These are phyloP conservation scores for Nettapus auritus DNA, from an alignment of 2,113 vertebrate species.

Conservation along the genomic window DNA sequence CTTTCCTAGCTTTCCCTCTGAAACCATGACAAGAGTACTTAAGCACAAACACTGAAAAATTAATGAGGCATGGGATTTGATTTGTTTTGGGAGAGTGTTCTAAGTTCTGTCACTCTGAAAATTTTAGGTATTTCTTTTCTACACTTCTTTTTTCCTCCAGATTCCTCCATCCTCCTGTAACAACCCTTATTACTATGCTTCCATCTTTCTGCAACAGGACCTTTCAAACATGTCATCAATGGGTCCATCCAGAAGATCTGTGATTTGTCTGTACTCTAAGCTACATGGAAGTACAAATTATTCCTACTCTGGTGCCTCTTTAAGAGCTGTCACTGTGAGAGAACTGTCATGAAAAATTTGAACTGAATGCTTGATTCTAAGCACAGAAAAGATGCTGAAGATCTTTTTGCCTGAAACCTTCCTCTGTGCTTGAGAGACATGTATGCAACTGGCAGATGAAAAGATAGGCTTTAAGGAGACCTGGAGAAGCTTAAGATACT, in stretches of 20 bases:
- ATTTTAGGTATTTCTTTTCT: neutral
- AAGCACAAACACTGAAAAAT: neutral
- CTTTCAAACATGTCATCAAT: neutral
- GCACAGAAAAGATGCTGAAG: neutral
- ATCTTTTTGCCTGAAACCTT: neutral
- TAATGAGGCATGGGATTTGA: neutral
- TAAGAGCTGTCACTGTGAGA: neutral
- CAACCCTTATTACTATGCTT: neutral
- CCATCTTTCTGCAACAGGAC: neutral
- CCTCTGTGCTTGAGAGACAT: neutral
- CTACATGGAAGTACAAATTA: neutral
- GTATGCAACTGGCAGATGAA: neutral
- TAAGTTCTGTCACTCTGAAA: neutral
- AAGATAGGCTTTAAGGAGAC: neutral
- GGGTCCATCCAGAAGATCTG: neutral
- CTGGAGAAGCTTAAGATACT: neutral
- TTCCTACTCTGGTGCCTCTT: neutral
- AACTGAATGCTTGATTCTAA: neutral
- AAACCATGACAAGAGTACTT: neutral
- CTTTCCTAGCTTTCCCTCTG: neutral
- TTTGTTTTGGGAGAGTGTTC: neutral
- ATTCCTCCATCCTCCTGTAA: neutral
- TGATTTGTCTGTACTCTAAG: slow-evolving; percentile 1
- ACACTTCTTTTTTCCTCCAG: neutral
- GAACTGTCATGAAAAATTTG: neutral